These are phyloP conservation scores for Fratercula arctica DNA, from an alignment of 2,797 vertebrate species.

Conservation along the genomic window DNA sequence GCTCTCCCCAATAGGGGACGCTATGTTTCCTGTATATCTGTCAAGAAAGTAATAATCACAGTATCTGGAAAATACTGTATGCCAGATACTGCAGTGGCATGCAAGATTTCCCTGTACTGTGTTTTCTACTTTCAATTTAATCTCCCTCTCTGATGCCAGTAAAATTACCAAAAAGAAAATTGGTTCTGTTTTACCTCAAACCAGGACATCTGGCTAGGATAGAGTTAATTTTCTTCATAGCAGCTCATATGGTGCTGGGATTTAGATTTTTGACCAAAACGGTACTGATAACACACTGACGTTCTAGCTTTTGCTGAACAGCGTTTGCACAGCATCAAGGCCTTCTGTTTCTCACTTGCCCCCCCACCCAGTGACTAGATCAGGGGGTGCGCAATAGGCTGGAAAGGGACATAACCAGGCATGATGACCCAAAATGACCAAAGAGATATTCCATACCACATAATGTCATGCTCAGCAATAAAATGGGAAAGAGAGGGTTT, in stretches of 20 bases:
- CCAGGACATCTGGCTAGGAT: too few relatives aligned
- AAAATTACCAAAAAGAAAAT: background rate
- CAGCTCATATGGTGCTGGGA: too few relatives aligned
- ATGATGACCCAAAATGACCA: background rate
- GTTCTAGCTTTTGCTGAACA: background rate
- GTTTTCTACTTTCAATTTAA: background rate
- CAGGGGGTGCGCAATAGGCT: background rate
- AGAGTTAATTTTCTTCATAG: background rate
- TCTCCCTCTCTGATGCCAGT: background rate
- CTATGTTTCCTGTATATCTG: background rate
- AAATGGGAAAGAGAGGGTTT: background rate
- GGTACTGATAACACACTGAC: too few relatives aligned
- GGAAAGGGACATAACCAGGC: background rate
- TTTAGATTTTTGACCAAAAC: too few relatives aligned
- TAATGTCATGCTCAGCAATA: background rate
- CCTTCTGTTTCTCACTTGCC: background rate
- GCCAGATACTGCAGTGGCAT: background rate
- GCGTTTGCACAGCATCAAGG: background rate
- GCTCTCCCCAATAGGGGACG: background rate
- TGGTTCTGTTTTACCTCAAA: background rate
- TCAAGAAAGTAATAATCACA: background rate
- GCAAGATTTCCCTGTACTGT: background rate
- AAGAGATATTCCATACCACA: too few relatives aligned
- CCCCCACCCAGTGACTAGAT: fast-evolving
- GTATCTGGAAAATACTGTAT: background rate